Evolutionary conservation across 2,797 vertebrate genomes (phyloP).

Genomic region (Cyprinella venusta): DNA sequence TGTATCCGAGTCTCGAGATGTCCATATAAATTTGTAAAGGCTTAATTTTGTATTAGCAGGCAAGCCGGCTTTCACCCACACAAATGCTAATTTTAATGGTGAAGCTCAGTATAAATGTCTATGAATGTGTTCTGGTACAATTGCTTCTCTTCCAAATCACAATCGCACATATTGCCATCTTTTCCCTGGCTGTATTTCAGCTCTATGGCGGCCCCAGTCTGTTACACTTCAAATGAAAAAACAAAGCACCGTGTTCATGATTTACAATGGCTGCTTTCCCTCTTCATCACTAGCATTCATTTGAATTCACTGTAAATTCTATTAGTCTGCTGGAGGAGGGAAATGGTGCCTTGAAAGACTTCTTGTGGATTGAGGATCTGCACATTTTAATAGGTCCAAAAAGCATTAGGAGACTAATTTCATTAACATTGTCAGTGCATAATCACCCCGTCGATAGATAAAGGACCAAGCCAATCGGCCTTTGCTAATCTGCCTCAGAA

Average conservation of each 20-base stretch:
- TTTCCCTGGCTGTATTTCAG: slow-evolving; percentile 49
- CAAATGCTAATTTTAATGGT: slow-evolving; percentile 73
- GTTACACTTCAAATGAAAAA: slow-evolving; percentile 55
- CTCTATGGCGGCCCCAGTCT: slow-evolving; percentile 25
- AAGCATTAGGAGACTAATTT: slow-evolving; percentile 74
- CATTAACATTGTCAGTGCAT: slow-evolving; percentile 69
- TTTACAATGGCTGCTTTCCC: slow-evolving; percentile 52
- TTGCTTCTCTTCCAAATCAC: slow-evolving; percentile 60
- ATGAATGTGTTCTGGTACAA: slow-evolving; percentile 57
- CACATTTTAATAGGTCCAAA: slow-evolving; percentile 69
- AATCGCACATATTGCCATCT: slow-evolving; percentile 38
- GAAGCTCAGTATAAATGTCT: slow-evolving; percentile 65
- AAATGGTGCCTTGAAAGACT: slow-evolving; percentile 52
- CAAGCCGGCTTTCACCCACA: slow-evolving; percentile 58
- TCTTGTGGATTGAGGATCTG: slow-evolving; percentile 53
- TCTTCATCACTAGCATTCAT: slow-evolving; percentile 36
- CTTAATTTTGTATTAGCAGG: slow-evolving; percentile 73
- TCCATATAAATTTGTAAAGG: slow-evolving; percentile 68
- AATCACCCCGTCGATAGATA: slow-evolving; percentile 54
- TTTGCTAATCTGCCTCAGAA: slow-evolving; percentile 57
- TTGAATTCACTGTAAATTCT: slow-evolving; percentile 59
- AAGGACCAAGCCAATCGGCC: slow-evolving; percentile 51
- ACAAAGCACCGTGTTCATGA: slow-evolving; percentile 56
- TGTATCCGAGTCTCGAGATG: slow-evolving; percentile 61
- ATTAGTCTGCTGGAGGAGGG: slow-evolving; percentile 49